phyloP scores from a whole-genome alignment of 2,797 vertebrate species.

The Balearica regulorum region DNA sequence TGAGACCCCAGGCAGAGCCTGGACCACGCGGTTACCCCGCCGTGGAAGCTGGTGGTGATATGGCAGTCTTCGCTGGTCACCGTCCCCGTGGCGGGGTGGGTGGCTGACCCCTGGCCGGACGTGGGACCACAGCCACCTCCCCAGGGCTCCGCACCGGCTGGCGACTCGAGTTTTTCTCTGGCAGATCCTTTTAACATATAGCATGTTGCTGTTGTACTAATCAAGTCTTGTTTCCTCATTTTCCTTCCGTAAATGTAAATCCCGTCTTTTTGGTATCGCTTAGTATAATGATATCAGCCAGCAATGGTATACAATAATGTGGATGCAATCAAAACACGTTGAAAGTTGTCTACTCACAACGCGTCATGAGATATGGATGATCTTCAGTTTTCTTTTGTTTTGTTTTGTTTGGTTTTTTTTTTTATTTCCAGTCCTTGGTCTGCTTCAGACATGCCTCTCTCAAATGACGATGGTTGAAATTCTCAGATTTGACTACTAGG shows the following conservation, averaged over 20 bases:
- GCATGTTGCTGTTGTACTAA: not conserved
- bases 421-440: not conserved
- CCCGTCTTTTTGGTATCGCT: not conserved
- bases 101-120: not conserved
- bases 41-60: not conserved
- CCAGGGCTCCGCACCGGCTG: not conserved
- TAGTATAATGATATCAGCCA: no score
- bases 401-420: not conserved
- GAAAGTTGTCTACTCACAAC: not conserved
- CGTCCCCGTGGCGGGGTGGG: accelerated
- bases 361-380: accelerated
- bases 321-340: not conserved
- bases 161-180: not conserved
- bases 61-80: accelerated
- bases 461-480: not conserved
- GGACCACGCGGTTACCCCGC: not conserved
- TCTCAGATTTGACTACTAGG: no score
- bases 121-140: not conserved
- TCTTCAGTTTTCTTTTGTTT: not conserved
- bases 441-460: not conserved
- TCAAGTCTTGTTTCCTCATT: not conserved
- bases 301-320: not conserved
- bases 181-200: not conserved
- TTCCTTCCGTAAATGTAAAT: not conserved
- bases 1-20: not conserved